Evolutionary conservation across 2,797 vertebrate genomes (phyloP).

Genomic region (Trachops cirrhosus): DNA sequence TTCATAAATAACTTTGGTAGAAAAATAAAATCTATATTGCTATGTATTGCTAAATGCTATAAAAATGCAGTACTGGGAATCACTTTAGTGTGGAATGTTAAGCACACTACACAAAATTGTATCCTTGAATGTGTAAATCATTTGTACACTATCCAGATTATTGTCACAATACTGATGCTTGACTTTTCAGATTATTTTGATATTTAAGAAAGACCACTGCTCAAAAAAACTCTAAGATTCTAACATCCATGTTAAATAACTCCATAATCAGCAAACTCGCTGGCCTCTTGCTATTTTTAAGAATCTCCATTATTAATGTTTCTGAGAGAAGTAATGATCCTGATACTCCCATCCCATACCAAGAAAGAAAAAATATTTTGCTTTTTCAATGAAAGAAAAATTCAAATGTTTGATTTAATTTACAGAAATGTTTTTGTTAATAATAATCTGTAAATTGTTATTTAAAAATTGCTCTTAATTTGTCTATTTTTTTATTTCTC

Average conservation of each 20-base stretch:
- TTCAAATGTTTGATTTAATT: not conserved
- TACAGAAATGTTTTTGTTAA: not conserved
- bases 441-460: not conserved
- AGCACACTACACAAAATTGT: conserved; percentile 49
- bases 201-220: conserved; percentile 19
- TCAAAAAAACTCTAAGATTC: conserved; percentile 44
- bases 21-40: conserved; percentile 47
- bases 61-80: conserved; percentile 43
- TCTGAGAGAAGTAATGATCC: not conserved
- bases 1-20: conserved; percentile 59
- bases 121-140: conserved; percentile 50
- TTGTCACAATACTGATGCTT: conserved; percentile 16
- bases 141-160: not conserved
- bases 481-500: not conserved
- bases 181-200: conserved; percentile 53
- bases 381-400: not conserved
- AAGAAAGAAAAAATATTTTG: not conserved
- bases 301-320: not conserved
- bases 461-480: not conserved
- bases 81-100: conserved; percentile 48
- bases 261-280: conserved; percentile 43
- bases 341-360: not conserved
- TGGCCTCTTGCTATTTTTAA: conserved; percentile 23
- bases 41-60: not conserved
- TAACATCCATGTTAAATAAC: conserved; percentile 43